phyloP scores from a whole-genome alignment of 2,797 vertebrate genomes.

The Lithobates pipiens region DNA sequence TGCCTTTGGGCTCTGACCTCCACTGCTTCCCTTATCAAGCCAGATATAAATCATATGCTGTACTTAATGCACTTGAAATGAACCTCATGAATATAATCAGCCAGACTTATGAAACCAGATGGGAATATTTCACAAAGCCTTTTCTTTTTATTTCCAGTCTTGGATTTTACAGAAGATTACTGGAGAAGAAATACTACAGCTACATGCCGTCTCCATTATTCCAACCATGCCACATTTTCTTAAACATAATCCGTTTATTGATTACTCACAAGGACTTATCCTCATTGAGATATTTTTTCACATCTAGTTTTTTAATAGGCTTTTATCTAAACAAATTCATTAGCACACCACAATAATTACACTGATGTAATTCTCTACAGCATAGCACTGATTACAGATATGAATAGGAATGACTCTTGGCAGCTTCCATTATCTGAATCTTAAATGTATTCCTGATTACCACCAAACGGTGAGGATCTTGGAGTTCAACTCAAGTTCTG shows the following conservation, averaged over 20 bases:
- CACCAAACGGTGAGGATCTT: slow-evolving; percentile 38
- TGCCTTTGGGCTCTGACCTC: no score
- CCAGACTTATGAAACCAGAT: not conserved
- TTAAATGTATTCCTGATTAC: slow-evolving; percentile 47
- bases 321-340: slow-evolving; percentile 60
- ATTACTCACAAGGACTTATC: slow-evolving; percentile 36
- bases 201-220: not conserved
- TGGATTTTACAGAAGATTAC: slow-evolving; percentile 14
- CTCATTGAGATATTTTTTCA: slow-evolving; percentile 39
- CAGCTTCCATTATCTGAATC: slow-evolving; percentile 41
- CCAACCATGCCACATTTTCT: slow-evolving; percentile 25
- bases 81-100: no score
- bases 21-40: no score
- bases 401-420: slow-evolving; percentile 45
- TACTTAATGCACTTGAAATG: no score
- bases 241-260: slow-evolving; percentile 52
- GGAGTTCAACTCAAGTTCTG: slow-evolving; percentile 1
- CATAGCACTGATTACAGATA: slow-evolving; percentile 44
- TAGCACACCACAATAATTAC: slow-evolving; percentile 47
- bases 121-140: not conserved
- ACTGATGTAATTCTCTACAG: slow-evolving; percentile 44
- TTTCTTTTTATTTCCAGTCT: not conserved
- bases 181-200: not conserved
- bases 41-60: no score
- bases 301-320: slow-evolving; percentile 47